Conservation (phyloP, 2,113 vertebrate genomes). For the Opisthocomus hoazin region DNA sequence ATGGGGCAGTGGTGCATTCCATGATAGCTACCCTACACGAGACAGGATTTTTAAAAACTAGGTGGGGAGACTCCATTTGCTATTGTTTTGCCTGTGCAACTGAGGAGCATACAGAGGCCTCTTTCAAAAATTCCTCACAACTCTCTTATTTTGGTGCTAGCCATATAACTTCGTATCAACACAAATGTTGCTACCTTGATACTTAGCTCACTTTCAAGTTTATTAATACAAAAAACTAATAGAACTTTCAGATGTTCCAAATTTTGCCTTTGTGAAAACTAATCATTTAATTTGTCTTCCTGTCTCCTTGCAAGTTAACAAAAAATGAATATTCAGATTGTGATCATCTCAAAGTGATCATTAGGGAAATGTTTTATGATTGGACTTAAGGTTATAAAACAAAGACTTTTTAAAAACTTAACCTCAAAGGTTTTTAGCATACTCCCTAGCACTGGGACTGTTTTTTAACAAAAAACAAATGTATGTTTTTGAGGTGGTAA, state of each 20-base stretch:
- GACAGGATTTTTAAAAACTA: background rate
- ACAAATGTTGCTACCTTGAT: background rate
- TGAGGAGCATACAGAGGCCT: background rate
- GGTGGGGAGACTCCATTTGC: background rate
- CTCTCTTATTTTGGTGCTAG: background rate
- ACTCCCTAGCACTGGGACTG: background rate
- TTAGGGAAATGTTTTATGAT: background rate
- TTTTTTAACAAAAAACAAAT: background rate
- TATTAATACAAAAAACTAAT: background rate
- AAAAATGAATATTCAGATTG: background rate
- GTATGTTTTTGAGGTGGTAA: fast-evolving
- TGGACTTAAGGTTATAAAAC: background rate
- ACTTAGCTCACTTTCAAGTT: background rate
- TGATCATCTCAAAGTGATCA: background rate
- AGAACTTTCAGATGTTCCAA: background rate
- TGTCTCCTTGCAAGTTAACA: background rate
- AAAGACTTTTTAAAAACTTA: background rate
- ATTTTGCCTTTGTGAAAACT: background rate
- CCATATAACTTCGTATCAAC: background rate
- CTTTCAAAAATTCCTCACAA: background rate
- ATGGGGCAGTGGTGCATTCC: background rate
- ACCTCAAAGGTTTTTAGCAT: background rate
- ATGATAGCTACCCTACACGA: background rate
- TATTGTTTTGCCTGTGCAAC: background rate
- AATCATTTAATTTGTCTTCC: background rate